A percentile compares a stretch with the other conserved stretches of the same genome.
Evolutionary conservation across 2,888 invertebrate species (phyloP).

Genomic region (Ypsolopha sequella): DNA sequence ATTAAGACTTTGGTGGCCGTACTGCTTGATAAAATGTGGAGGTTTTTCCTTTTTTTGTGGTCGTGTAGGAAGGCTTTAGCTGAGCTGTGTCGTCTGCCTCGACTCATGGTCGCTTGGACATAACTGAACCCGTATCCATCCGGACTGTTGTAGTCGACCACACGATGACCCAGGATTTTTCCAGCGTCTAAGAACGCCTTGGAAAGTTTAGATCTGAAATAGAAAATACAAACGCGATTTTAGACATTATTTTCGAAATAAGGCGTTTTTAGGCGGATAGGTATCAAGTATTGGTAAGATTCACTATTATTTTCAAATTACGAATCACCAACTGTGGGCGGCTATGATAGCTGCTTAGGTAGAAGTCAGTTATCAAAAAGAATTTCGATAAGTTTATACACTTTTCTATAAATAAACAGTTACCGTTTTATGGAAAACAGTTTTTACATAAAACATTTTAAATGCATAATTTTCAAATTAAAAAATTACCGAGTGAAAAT

Average conservation of each 20-base stretch:
- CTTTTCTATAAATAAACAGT: too few species aligned
- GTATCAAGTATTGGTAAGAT: too few species aligned
- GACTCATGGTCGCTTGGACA: slow-evolving; percentile 53
- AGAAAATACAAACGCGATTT: background rate
- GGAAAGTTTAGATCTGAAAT: slow-evolving; percentile 64
- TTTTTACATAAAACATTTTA: too few species aligned
- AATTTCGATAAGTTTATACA: too few species aligned
- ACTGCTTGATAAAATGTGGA: slow-evolving; percentile 67
- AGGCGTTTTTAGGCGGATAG: too few species aligned
- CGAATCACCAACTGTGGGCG: too few species aligned
- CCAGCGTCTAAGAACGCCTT: slow-evolving; percentile 76
- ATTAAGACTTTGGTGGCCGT: slow-evolving; percentile 72
- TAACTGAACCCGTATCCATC: slow-evolving; percentile 70
- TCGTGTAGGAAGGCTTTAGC: slow-evolving; percentile 72
- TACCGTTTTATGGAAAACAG: too few species aligned
- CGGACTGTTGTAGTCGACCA: slow-evolving; percentile 79
- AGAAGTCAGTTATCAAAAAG: too few species aligned
- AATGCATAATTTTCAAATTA: too few species aligned
- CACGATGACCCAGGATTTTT: slow-evolving; percentile 71
- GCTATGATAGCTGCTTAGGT: too few species aligned
- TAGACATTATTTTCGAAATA: background rate
- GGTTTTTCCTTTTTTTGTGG: slow-evolving; percentile 63
- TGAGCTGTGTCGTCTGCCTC: slow-evolving; percentile 65
- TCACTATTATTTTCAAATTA: background rate
- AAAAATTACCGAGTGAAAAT: too few species aligned